Percentiles rank a stretch among this genome's conserved stretches.
Conservation (phyloP, 2,797 vertebrate species). For the Halcyon badia region DNA sequence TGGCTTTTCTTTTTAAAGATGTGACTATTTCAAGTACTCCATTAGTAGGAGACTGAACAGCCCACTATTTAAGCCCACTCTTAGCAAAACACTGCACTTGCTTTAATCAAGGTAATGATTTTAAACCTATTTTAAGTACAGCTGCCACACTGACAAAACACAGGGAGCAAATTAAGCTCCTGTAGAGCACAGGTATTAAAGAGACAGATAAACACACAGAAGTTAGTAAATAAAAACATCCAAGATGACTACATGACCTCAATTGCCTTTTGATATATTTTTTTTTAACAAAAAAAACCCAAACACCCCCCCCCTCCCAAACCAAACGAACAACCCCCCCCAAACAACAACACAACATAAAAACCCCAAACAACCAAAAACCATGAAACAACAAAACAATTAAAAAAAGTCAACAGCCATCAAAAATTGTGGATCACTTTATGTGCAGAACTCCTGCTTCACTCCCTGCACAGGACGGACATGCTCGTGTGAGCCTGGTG, state of each 20-base stretch:
- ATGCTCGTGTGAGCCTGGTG: rapidly evolving
- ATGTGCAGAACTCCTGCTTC: not conserved
- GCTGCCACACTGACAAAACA: not conserved
- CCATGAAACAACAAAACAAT: no score
- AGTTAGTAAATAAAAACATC: not conserved
- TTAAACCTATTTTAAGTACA: not conserved
- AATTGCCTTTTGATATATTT: not conserved
- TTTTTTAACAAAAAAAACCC: no score
- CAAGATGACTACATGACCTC: not conserved
- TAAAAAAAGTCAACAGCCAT: not conserved
- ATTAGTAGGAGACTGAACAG: not conserved
- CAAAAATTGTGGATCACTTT: not conserved
- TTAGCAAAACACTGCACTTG: not conserved
- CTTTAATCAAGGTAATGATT: not conserved
- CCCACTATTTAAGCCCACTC: not conserved
- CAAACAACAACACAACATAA: no score
- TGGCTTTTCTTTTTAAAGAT: not conserved
- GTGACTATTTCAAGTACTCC: not conserved
- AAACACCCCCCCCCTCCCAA: no score
- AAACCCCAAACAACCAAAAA: no score
- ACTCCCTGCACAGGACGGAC: not conserved
- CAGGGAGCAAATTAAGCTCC: not conserved
- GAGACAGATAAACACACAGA: not conserved
- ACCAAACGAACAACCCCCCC: no score
- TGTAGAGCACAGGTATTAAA: not conserved